phyloP scores from a whole-genome alignment of 2,888 invertebrate genomes.

The Epirrhoe alternata region DNA sequence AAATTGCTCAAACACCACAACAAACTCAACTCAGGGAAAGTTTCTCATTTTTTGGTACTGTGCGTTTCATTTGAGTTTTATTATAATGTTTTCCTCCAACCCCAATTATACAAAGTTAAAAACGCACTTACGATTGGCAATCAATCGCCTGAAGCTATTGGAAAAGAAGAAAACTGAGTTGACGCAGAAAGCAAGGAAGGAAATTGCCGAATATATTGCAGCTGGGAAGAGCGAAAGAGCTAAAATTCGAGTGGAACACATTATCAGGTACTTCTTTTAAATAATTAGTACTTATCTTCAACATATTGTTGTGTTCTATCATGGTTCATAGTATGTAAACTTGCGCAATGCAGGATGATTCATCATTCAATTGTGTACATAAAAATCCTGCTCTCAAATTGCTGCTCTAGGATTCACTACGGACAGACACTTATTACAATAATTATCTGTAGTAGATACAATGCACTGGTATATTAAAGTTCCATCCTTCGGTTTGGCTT shows the following conservation, averaged over 20 bases:
- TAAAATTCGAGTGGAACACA: slow-evolving; percentile 98
- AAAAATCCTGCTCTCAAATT: background rate
- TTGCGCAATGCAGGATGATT: slow-evolving; percentile 11
- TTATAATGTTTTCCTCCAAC: slow-evolving; percentile 93
- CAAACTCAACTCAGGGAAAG: background rate
- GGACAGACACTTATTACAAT: too few relatives aligned
- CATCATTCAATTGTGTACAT: slow-evolving; percentile 11
- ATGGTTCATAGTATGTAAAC: background rate
- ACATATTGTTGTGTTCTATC: background rate
- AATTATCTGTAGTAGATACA: too few relatives aligned
- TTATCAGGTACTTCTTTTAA: slow-evolving; percentile 89
- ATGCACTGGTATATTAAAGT: too few relatives aligned
- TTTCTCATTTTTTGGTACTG: background rate
- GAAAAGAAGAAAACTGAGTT: slow-evolving; percentile 99
- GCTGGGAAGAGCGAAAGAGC: slow-evolving; percentile 95
- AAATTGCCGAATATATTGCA: slow-evolving; percentile 98
- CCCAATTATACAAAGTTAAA: slow-evolving; percentile 98
- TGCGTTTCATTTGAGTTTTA: background rate
- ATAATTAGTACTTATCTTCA: background rate
- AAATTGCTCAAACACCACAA: background rate
- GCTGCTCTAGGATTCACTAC: background rate
- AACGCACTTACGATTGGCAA: slow-evolving; percentile 96
- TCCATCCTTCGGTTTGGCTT: too few relatives aligned
- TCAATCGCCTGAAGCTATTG: slow-evolving; percentile 96
- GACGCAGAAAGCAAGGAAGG: slow-evolving; percentile 97